Evolutionary conservation across 2,797 vertebrate genomes (phyloP).

Genomic region (Phalloptychus januarius): DNA sequence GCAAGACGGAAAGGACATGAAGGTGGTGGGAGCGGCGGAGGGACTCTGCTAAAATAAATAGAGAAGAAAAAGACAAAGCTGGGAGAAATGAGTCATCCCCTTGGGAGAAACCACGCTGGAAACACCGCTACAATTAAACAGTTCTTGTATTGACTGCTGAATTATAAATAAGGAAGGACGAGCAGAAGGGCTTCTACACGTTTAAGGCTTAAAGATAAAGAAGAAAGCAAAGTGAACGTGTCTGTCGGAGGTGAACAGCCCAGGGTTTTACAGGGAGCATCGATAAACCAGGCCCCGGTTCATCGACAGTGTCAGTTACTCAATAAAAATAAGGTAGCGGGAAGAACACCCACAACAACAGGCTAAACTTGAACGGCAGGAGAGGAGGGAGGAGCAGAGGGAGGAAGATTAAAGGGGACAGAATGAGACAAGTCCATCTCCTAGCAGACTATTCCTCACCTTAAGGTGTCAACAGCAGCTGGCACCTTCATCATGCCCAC

Average conservation of each 20-base stretch:
- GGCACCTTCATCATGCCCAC: constrained; percentile 49
- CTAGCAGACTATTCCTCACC: constrained; percentile 57
- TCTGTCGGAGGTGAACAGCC: constrained; percentile 3
- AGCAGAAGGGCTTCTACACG: constrained; percentile 12
- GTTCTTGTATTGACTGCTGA: constrained; percentile 8
- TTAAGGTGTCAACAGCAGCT: constrained; percentile 67
- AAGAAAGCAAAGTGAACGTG: constrained; percentile 7
- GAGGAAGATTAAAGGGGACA: constrained; percentile 51
- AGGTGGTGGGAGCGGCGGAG: constrained; percentile 27
- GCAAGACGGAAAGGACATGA: constrained; percentile 23
- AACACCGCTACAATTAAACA: constrained; percentile 31
- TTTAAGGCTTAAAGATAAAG: constrained; percentile 29
- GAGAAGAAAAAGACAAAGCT: constrained; percentile 55
- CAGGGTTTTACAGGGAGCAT: constrained; percentile 20
- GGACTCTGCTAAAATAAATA: constrained; percentile 52
- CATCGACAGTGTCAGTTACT: constrained; percentile 60
- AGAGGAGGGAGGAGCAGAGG: constrained; percentile 3
- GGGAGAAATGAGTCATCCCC: constrained; percentile 64
- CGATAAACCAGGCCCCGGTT: constrained; percentile 42
- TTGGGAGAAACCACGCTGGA: constrained; percentile 38
- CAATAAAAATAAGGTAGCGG: constrained; percentile 63
- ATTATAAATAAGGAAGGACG: constrained; percentile 29
- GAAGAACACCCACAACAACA: constrained; percentile 52
- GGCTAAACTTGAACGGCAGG: constrained; percentile 48
- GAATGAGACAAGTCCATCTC: constrained; percentile 55